phyloP scores from a whole-genome alignment of 2,888 invertebrate species.

The Himalopsyche tibetana region DNA sequence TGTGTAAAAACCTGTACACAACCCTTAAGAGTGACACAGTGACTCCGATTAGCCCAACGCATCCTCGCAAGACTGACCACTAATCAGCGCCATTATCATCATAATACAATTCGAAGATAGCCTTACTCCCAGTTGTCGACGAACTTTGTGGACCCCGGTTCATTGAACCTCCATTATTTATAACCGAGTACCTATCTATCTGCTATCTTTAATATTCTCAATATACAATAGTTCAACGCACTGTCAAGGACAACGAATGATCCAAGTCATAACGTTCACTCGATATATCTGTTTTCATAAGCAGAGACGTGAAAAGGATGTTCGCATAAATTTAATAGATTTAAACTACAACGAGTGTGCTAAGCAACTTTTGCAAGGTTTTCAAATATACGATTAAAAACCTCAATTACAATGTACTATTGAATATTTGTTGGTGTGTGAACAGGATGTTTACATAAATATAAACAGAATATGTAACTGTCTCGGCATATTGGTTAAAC shows the following conservation, averaged over 20 bases:
- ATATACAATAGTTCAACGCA: neutral
- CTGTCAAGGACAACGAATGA: constrained; percentile 11
- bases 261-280: neutral
- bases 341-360: no score
- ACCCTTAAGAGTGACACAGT: neutral
- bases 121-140: constrained; percentile 20
- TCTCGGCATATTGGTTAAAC: no score
- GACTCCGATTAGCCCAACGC: constrained; percentile 5
- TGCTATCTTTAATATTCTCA: neutral
- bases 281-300: neutral
- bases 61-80: neutral
- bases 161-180: neutral
- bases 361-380: no score
- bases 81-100: constrained; percentile 24
- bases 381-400: no score
- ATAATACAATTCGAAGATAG: constrained; percentile 14
- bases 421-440: no score
- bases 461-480: no score
- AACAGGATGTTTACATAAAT: no score
- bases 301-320: no score
- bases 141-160: neutral
- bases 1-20: neutral
- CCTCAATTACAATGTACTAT: no score
- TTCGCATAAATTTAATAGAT: no score
- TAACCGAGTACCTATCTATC: constrained; percentile 3